A percentile compares a stretch with the other conserved stretches of the same genome.
Evolutionary conservation across 2,888 invertebrate genomes (phyloP).

Genomic region (Nomada fabriciana): DNA sequence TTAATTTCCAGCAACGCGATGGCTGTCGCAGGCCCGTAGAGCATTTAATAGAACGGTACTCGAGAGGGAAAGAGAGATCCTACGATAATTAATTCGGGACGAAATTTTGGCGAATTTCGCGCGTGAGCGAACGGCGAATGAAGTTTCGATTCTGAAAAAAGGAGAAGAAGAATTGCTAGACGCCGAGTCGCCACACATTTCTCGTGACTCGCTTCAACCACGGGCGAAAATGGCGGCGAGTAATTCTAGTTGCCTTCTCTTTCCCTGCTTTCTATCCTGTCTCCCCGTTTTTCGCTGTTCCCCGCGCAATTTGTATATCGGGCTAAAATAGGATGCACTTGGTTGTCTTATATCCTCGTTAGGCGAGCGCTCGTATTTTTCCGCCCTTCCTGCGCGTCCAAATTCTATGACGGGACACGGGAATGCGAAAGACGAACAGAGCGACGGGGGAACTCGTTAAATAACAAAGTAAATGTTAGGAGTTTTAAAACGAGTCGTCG

Average conservation of each 20-base stretch:
- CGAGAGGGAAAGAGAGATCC: neutral
- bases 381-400: neutral
- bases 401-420: neutral
- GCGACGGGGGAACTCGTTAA: neutral
- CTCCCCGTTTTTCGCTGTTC: neutral
- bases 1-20: neutral
- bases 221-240: conserved; percentile 1
- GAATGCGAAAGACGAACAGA: neutral
- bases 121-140: neutral
- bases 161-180: neutral
- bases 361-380: neutral
- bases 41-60: neutral
- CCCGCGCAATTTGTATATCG: neutral
- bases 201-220: neutral
- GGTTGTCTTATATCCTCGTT: neutral
- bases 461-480: conserved; percentile 14
- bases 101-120: neutral
- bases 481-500: conserved; percentile 17
- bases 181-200: neutral
- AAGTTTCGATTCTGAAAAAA: conserved; percentile 15
- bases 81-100: conserved; percentile 1
- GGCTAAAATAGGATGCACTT: neutral
- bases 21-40: neutral
- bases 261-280: neutral
- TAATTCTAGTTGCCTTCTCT: neutral